Evolutionary conservation across 92 coral and sea anemone genomes (phyloP), one percentile per base, ranked within the genome.

Genomic region (Isaurus tuberculatus): DNA sequence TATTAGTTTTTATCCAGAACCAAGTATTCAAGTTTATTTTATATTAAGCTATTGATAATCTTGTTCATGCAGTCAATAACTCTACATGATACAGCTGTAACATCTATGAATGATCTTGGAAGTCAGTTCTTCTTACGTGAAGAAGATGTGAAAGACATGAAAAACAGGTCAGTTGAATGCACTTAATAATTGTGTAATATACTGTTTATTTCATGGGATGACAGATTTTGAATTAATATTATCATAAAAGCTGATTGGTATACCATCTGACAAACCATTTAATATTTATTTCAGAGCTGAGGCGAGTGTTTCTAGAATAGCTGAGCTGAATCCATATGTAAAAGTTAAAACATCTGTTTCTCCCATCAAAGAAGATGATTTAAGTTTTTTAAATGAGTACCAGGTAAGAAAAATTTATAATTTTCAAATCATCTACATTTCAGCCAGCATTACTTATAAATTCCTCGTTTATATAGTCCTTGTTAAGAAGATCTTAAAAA

Each of bases 261-360:
- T 4, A 37, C 5, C 43, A 37, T 37, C 43, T 37, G 43, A 37
- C 43, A 4, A 9, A 37, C 4, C 43, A 4, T 53, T 15, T 16
- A 15, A 16, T 53, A 23, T 22, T 43, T 6, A 8, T 80, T 67
- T 8, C 48, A 96, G 99, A 81, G 99, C 99, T 36, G 94, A 84
- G 72, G 98, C 96, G 28, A 92, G 96, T 86, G 92, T 86, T 34
- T 32, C 91, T 16, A 84, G 85, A 28, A 84, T 96, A 16, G 91
- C 95, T 32, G 99, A 96, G 78, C 86, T 96, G 36, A 96, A 96
- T 83, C 99, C 99, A 0, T 94, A 96, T 87, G 99, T 96, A 15
- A 84, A 89, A n/a, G 94, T 96, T 15, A 86, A 92, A 72, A 89
- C 91, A 37, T 83, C 84, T 75, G 83, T 80, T 37, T 32, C 57